A percentile compares a stretch with the other conserved stretches of the same genome.
These are phyloP conservation scores for Heliopora coerulea DNA, from an alignment of 92 coral and sea anemone species.

Conservation along the genomic window DNA sequence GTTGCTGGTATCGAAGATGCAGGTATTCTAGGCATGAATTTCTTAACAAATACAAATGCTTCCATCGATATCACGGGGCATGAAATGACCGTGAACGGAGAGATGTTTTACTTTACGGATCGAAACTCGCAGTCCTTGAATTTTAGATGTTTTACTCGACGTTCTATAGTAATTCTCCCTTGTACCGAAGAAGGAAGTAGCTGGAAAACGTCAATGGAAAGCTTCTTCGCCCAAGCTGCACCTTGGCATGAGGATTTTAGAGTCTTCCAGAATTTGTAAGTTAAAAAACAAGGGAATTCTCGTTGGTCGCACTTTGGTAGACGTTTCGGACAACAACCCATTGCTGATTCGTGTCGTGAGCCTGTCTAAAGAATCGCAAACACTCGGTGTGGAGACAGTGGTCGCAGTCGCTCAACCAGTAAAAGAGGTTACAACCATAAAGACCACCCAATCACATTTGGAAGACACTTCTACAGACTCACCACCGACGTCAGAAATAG, in stretches of 20 bases:
- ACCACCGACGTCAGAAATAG: neutral
- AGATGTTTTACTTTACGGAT: conserved; percentile 39
- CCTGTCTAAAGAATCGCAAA: conserved; percentile 46
- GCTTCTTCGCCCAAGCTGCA: conserved; percentile 2
- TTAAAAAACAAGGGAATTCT: conserved; percentile 37
- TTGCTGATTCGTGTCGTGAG: conserved; percentile 45
- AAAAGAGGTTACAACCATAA: conserved; percentile 24
- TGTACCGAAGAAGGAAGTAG: conserved; percentile 33
- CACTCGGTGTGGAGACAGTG: conserved; percentile 39
- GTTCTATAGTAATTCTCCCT: conserved; percentile 33
- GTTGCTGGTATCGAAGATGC: conserved; percentile 52
- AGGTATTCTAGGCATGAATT: conserved; percentile 59
- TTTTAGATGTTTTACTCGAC: conserved; percentile 50
- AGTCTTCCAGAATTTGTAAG: conserved; percentile 37
- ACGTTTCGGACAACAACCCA: conserved; percentile 23
- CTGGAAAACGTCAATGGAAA: conserved; percentile 39
- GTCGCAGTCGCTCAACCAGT: conserved; percentile 58
- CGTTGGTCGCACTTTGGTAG: conserved; percentile 41
- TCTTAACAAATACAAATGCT: conserved; percentile 38
- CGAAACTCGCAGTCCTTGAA: conserved; percentile 35
- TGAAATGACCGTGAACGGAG: conserved; percentile 35
- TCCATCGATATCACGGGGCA: conserved; percentile 37
- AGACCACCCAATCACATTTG: conserved; percentile 14
- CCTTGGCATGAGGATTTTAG: conserved; percentile 35
- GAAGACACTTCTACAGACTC: neutral